These are phyloP conservation scores for Thera britannica DNA, from an alignment of 2,888 invertebrate genomes.

Conservation along the genomic window DNA sequence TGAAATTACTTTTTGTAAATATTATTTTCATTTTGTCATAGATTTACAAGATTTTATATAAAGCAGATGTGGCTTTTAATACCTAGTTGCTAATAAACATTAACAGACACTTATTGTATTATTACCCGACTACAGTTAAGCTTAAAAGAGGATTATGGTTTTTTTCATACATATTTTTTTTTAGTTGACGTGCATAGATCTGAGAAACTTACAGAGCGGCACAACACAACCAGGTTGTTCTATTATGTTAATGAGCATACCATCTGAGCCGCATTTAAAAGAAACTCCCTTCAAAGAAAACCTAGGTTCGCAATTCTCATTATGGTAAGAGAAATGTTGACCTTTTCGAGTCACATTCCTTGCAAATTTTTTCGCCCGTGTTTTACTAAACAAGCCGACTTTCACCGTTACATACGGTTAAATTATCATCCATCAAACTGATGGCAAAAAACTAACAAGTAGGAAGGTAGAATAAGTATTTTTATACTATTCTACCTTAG, in stretches of 20 bases:
- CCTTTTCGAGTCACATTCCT: conserved; percentile 6
- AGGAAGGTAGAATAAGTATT: too few relatives aligned
- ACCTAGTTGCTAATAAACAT: conserved; percentile 69
- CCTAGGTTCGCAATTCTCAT: conserved; percentile 13
- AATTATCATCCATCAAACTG: too few relatives aligned
- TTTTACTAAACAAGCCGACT: neutral
- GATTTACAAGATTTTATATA: conserved; percentile 49
- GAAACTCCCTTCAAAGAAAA: conserved; percentile 1
- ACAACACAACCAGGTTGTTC: neutral
- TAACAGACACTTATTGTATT: conserved; percentile 48
- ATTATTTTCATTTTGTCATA: conserved; percentile 49
- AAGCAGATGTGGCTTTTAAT: conserved; percentile 64
- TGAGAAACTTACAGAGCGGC: neutral
- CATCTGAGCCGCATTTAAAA: neutral
- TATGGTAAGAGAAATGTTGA: conserved; percentile 18
- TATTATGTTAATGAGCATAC: neutral
- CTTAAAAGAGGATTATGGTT: too few relatives aligned
- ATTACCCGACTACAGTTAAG: conserved; percentile 19
- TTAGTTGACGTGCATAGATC: too few relatives aligned
- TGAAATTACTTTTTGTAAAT: conserved; percentile 38
- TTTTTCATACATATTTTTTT: too few relatives aligned
- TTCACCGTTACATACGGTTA: neutral
- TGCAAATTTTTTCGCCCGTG: neutral
- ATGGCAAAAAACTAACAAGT: too few relatives aligned
- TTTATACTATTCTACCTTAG: neutral